Conservation (phyloP, 1,140 invertebrate species). For the Armadillidium nasatum region DNA sequence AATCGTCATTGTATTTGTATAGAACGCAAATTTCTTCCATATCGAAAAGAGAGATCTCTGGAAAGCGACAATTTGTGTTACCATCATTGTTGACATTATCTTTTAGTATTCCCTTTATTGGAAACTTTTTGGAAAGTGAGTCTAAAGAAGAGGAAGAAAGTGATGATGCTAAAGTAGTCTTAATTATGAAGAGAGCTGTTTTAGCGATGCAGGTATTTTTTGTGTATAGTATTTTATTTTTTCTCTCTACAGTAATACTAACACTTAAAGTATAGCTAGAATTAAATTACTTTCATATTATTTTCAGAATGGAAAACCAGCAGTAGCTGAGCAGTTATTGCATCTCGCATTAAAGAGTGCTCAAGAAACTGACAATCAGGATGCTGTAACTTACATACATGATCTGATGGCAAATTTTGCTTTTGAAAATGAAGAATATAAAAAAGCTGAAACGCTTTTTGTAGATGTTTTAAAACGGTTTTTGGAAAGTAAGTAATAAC, state of each 20-base stretch:
- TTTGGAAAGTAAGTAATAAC: neutral
- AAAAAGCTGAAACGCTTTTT: constrained; percentile 1
- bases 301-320: neutral
- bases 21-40: too few relatives aligned
- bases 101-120: neutral
- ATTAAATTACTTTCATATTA: too few relatives aligned
- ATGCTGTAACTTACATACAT: neutral
- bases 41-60: too few relatives aligned
- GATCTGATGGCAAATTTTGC: constrained; percentile 2
- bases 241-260: too few relatives aligned
- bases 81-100: neutral
- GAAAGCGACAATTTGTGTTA: too few relatives aligned
- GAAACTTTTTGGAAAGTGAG: too few relatives aligned
- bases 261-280: too few relatives aligned
- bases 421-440: neutral
- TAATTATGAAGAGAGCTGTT: neutral
- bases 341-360: neutral
- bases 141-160: neutral
- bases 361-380: neutral
- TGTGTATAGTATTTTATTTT: neutral
- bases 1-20: too few relatives aligned
- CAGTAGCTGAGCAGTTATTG: neutral
- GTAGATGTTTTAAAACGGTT: neutral
- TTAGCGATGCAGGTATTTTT: neutral
- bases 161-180: neutral